These are phyloP conservation scores for Listrodromus nycthemerus DNA, from an alignment of 2,888 invertebrate genomes.

Conservation along the genomic window DNA sequence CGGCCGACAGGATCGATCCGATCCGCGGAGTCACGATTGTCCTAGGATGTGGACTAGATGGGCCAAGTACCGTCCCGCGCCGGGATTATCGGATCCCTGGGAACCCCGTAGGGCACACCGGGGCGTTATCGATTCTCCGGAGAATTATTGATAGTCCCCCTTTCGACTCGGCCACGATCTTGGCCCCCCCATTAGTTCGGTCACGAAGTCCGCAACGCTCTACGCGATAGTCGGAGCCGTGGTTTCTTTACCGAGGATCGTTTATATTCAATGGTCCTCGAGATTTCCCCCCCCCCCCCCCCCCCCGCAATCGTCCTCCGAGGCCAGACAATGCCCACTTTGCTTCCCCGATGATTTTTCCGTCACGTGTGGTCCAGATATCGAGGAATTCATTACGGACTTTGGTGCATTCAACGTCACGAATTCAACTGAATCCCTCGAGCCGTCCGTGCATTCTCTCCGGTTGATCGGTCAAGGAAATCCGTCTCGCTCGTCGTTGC, in stretches of 20 bases:
- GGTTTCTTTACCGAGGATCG: slow-evolving; percentile 11
- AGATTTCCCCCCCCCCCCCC: not conserved
- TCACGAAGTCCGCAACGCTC: slow-evolving; percentile 49
- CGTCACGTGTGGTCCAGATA: slow-evolving; percentile 33
- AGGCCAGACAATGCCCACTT: slow-evolving; percentile 36
- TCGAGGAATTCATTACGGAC: not conserved
- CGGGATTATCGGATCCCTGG: slow-evolving; percentile 57
- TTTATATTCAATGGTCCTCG: slow-evolving; percentile 46
- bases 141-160: slow-evolving; percentile 60
- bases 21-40: slow-evolving; percentile 62
- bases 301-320: not conserved
- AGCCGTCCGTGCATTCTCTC: not conserved
- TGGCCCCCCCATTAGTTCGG: slow-evolving; percentile 58
- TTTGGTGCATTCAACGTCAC: slow-evolving; percentile 17
- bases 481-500: not conserved
- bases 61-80: slow-evolving; percentile 13
- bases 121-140: slow-evolving; percentile 62
- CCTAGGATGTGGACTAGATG: slow-evolving; percentile 36
- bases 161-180: slow-evolving; percentile 46
- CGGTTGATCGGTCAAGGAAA: not conserved
- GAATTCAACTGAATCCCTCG: slow-evolving; percentile 2
- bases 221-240: not conserved
- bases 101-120: slow-evolving; percentile 29
- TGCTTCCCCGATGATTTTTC: slow-evolving; percentile 9
- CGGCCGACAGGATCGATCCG: slow-evolving; percentile 46